Evolutionary conservation across 2,888 invertebrate genomes (phyloP).

Genomic region (Apocheima hispidaria): DNA sequence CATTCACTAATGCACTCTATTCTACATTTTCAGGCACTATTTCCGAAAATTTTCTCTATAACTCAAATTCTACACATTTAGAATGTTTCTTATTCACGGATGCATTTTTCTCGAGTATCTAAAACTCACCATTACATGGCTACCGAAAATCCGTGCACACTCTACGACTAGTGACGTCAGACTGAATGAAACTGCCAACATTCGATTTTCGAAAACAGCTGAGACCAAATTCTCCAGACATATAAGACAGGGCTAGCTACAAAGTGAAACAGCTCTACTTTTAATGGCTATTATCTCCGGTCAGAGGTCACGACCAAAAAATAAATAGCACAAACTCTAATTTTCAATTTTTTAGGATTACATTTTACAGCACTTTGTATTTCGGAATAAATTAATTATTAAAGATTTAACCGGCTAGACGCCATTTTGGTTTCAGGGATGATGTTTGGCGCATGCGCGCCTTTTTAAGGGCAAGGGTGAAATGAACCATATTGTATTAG

Average conservation of each 20-base stretch:
- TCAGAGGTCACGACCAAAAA: conserved; percentile 17
- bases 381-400: neutral
- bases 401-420: conserved; percentile 34
- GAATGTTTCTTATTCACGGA: conserved; percentile 59
- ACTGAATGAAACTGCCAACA: conserved; percentile 57
- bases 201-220: conserved; percentile 82
- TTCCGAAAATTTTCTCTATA: conserved; percentile 48
- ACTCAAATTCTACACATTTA: conserved; percentile 53
- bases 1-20: conserved; percentile 10
- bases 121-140: conserved; percentile 81
- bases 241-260: conserved; percentile 27
- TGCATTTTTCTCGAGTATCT: conserved; percentile 55
- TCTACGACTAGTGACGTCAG: conserved; percentile 67
- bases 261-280: conserved; percentile 23
- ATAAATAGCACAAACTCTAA: neutral
- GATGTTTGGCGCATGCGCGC: conserved; percentile 69
- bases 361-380: too few relatives aligned
- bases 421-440: conserved; percentile 63
- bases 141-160: conserved; percentile 64
- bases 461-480: conserved; percentile 72
- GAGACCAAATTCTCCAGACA: conserved; percentile 62
- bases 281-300: conserved; percentile 29
- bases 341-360: neutral
- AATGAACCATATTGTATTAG: conserved; percentile 5
- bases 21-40: conserved; percentile 52